Evolutionary conservation across 2,797 vertebrate species (phyloP).

Genomic region (Ctenochaetus hawaiiensis): DNA sequence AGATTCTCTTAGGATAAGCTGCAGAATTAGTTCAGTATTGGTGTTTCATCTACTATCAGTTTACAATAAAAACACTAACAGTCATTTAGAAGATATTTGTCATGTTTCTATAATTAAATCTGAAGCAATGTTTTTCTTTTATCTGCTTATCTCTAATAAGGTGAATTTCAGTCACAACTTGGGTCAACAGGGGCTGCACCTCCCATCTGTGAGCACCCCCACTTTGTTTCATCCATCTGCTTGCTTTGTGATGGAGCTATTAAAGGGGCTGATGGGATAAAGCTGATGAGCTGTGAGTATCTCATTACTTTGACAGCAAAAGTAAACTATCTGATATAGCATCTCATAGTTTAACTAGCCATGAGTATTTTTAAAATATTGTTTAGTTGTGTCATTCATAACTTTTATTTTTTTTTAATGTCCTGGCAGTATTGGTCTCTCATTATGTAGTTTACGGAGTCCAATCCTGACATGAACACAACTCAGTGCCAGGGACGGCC

Average conservation of each 20-base stretch:
- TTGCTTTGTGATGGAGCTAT: constrained; percentile 38
- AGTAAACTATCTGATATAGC: neutral
- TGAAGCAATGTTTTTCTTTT: neutral
- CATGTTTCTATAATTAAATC: constrained; percentile 1
- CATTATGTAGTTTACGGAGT: neutral
- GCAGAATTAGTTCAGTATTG: neutral
- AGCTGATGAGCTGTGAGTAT: constrained; percentile 56
- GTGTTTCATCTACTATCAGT: neutral
- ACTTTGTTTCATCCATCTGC: constrained; percentile 57
- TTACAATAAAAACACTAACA: neutral
- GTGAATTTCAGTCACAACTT: constrained; percentile 30
- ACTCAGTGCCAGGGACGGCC: neutral
- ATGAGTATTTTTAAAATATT: neutral
- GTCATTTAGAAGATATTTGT: neutral
- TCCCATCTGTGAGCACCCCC: constrained; percentile 15
- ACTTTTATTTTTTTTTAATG: neutral
- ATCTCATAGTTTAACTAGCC: neutral
- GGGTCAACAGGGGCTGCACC: neutral
- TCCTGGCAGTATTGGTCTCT: neutral
- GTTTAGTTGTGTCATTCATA: neutral
- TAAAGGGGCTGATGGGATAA: constrained; percentile 70
- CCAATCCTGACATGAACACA: constrained; percentile 1
- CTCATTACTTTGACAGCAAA: neutral
- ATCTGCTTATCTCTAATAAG: neutral
- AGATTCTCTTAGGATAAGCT: neutral